phyloP scores from a whole-genome alignment of 2,888 invertebrate species.

The Odontothrips loti region DNA sequence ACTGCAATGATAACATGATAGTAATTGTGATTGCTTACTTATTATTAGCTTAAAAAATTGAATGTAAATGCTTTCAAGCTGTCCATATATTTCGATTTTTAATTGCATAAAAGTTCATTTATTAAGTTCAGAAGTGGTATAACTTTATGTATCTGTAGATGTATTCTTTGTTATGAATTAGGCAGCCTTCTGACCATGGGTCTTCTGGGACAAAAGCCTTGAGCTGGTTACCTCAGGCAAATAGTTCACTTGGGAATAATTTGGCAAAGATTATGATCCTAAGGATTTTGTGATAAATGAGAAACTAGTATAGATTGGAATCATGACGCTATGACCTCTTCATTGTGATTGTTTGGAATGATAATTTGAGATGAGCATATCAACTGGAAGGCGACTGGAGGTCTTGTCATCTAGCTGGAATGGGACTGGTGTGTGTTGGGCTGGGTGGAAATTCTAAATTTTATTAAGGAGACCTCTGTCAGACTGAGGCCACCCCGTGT shows the following conservation, averaged over 20 bases:
- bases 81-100: too few species aligned
- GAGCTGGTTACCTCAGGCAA: conserved; percentile 20
- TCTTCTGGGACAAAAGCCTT: not conserved
- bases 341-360: not conserved
- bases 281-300: conserved; percentile 5
- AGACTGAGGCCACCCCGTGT: too few species aligned
- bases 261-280: not conserved
- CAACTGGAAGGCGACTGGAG: not conserved
- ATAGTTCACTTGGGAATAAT: not conserved
- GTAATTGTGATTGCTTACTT: not conserved
- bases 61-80: too few species aligned
- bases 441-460: too few species aligned
- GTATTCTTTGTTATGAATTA: not conserved
- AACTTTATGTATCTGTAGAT: not conserved
- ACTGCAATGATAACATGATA: not conserved
- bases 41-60: not conserved
- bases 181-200: not conserved
- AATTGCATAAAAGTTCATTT: too few species aligned
- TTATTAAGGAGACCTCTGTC: too few species aligned
- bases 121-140: too few species aligned
- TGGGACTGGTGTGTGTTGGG: too few species aligned
- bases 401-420: too few species aligned
- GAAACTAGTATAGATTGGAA: not conserved
- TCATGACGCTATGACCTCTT: not conserved
- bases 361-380: not conserved